Percentiles rank a stretch among this genome's conserved stretches.
These are phyloP conservation scores for Brachyopa scutellaris DNA, from an alignment of 2,888 invertebrate species.

Conservation along the genomic window DNA sequence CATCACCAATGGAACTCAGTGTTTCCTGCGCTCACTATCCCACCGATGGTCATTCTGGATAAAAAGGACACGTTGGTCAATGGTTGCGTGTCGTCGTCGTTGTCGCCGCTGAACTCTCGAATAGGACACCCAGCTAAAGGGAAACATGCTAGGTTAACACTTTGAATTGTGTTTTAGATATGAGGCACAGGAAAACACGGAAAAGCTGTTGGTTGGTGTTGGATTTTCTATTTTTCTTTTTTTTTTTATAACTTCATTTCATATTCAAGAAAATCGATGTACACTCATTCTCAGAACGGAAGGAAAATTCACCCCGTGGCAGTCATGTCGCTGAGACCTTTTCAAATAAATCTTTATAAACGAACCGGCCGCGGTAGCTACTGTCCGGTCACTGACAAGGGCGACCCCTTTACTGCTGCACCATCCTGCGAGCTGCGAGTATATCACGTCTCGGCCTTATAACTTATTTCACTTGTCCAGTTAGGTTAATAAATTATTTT, in stretches of 20 bases:
- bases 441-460: conserved; percentile 36
- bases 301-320: conserved; percentile 26
- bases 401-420: not conserved
- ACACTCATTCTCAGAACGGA: too few species aligned
- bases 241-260: conserved; percentile 46
- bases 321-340: conserved; percentile 4
- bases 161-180: conserved; percentile 39
- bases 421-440: not conserved
- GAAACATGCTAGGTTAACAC: conserved; percentile 68
- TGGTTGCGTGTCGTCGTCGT: conserved; percentile 58
- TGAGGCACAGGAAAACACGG: conserved; percentile 27
- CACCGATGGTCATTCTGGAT: conserved; percentile 44
- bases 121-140: conserved; percentile 19
- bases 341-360: conserved; percentile 48
- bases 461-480: conserved; percentile 65
- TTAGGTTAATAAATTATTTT: conserved; percentile 71
- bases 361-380: conserved; percentile 1
- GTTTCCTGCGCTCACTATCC: conserved; percentile 20
- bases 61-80: conserved; percentile 58
- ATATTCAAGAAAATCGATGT: conserved; percentile 56
- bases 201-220: conserved; percentile 47
- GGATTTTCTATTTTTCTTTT: not conserved
- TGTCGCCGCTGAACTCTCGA: not conserved
- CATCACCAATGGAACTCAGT: conserved; percentile 30
- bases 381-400: not conserved